Conservation (phyloP, 2,113 vertebrate genomes). For the Lasiurus cinereus region DNA sequence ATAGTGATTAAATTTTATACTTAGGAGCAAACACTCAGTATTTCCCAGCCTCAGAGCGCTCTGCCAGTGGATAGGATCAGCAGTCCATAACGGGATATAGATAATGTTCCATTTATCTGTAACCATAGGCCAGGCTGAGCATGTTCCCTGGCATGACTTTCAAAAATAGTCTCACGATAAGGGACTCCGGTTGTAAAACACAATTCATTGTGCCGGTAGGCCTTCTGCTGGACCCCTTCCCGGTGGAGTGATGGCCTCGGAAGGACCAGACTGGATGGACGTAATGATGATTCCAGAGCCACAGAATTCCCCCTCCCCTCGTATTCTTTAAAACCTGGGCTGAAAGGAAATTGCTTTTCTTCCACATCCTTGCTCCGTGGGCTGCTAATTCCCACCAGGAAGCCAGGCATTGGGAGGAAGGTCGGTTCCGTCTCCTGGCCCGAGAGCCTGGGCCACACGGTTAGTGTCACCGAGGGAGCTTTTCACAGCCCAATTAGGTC, state of each 20-base stretch:
- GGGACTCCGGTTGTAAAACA: not conserved
- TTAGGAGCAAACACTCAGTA: conserved; percentile 23
- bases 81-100: not conserved
- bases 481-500: not conserved
- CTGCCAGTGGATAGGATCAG: not conserved
- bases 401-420: not conserved
- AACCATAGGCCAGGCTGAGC: not conserved
- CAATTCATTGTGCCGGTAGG: not conserved
- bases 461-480: not conserved
- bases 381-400: not conserved
- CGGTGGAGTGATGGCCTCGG: not conserved
- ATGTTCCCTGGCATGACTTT: conserved; percentile 27
- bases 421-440: not conserved
- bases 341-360: conserved; percentile 35
- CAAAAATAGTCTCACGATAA: not conserved
- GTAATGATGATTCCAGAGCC: not conserved
- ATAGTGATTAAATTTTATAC: conserved; percentile 45
- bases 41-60: conserved; percentile 31
- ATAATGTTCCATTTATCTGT: conserved; percentile 40
- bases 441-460: not conserved
- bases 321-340: not conserved
- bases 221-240: not conserved
- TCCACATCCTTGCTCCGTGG: not conserved
- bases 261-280: not conserved
- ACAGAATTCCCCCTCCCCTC: not conserved